Evolutionary conservation across 1,140 invertebrate genomes (phyloP), one percentile per base, ranked within the genome.

Genomic region (Mercenaria mercenaria): DNA sequence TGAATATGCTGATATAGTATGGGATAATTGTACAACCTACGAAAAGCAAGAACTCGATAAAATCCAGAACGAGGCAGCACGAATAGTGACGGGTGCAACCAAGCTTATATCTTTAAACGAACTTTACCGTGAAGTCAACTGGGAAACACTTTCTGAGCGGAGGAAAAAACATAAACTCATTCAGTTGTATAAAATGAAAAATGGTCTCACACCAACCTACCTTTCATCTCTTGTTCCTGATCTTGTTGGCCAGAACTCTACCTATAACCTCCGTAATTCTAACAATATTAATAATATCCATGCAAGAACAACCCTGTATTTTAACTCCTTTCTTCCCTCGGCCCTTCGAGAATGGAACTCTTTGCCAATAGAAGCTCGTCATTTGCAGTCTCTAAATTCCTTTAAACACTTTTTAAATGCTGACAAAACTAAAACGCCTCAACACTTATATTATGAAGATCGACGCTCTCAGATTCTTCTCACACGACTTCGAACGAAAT

Each of bases 1-100:
- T 4, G 90, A 91, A 76, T 91, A 91, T 88, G 80, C 79, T 15
- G 80, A 88, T 47, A 39, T 88, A 8, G 43, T 91, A 4, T 91
- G 50, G 72, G 43, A 74, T 34, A 81, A 80, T 29, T 74, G 72
- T 52, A 64, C 81, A 18, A 1, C 20, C 26, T 74, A 74, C 32
- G 32, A 79, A n/a, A 52, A 76, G n/a, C 32, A 81, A 23, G 61
- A 56, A 86, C 37, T 89, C 29, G 86, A 89, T 20, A 41, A 83
- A 69, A 83, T 91, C 18, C 80, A 89, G 29, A 69, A 50, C 74
- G 74, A 89, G n/a, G 81, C 72, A 2, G 61, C 69, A 1, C 72
- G 74, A 23, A 80, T 84, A 39, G 79, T 85, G n/a, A 85, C 86
- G 4, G 90, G 90, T n/a, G 80, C 86, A 11, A 47, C 82, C 8